Evolutionary conservation across 2,888 invertebrate genomes (phyloP), one percentile per base, ranked within the genome.

Genomic region (Melolontha melolontha): DNA sequence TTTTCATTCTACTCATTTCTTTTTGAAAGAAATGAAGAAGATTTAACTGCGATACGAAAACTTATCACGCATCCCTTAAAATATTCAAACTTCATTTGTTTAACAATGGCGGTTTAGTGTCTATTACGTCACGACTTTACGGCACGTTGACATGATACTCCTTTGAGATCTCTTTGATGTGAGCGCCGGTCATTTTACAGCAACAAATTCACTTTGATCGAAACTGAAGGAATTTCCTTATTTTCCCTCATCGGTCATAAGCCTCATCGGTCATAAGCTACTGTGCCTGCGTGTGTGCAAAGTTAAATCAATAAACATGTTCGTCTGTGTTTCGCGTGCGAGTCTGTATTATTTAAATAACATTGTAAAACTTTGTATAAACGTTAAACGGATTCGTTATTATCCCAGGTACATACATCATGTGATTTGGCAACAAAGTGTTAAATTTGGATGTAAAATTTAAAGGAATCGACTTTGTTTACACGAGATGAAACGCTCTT

Each of bases 51-150:
- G 79, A 79, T 78, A 78, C 54, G 72, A 67, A 67, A 66, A 76
- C 69, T 76, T 77, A 78, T 77, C 75, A 77, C 77, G 77, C 78
- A 75, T 73, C 71, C 74, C 66, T 65, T 79, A 72, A 78, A 79
- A 76, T 76, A 79, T 79, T 75, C 73, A 79, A 73, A 72, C 73
- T 75, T 68, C 76, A 79, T 79, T 78, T 78, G 73, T 74, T 66
- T 71, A 49, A 71, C 72, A 73, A 72, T 73, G 70, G 71, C 55
- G 70, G 70, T 63, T 69, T 67, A 71, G 66, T 67, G 62, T 66
- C 65, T 55, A 70, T 74, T 74, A 74, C 70, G 71, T 70, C 72
- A 71, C 72, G 52, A 47, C 68, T 54, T 69, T 47, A 59, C 64
- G 64, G 49, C 50, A 64, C 68, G 57, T 52, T 64, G 68, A 66